A percentile compares a stretch with the other conserved stretches of the same genome.
These are phyloP conservation scores for Aegotheles bennettii DNA, from an alignment of 2,113 vertebrate species.

Conservation along the genomic window DNA sequence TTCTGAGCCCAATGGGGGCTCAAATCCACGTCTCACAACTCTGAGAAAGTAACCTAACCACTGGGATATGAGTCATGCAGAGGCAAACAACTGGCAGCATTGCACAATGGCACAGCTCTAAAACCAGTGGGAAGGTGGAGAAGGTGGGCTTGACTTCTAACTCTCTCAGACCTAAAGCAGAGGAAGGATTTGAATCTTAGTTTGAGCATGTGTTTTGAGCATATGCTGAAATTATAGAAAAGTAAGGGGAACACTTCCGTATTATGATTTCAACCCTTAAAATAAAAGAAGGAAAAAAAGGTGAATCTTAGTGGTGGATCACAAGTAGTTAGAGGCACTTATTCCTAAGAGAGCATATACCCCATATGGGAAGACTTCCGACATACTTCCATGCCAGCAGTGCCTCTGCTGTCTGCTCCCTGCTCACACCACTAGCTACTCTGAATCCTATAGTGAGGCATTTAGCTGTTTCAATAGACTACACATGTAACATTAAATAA, in stretches of 20 bases:
- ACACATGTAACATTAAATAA: not conserved
- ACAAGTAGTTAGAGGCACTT: not conserved
- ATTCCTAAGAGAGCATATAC: not conserved
- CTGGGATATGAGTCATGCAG: accelerated
- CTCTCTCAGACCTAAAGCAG: not conserved
- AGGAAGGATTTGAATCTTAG: not conserved
- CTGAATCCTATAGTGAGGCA: not conserved
- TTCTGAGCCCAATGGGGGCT: not conserved
- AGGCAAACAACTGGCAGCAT: not conserved
- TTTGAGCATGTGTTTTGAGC: too few relatives aligned
- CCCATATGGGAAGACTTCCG: not conserved
- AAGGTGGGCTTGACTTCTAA: not conserved
- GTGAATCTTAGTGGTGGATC: not conserved
- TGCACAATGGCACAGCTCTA: not conserved
- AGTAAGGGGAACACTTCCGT: not conserved
- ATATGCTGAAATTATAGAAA: not conserved
- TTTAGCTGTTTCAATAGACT: not conserved
- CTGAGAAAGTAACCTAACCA: not conserved
- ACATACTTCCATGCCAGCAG: not conserved
- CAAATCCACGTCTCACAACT: not conserved
- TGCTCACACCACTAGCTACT: not conserved
- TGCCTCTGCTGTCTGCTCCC: not conserved
- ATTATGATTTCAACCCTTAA: not conserved
- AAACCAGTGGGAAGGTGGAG: not conserved
- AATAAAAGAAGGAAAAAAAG: not conserved